phyloP scores from a whole-genome alignment of 2,888 invertebrate genomes.

The Ochlodes sylvanus region DNA sequence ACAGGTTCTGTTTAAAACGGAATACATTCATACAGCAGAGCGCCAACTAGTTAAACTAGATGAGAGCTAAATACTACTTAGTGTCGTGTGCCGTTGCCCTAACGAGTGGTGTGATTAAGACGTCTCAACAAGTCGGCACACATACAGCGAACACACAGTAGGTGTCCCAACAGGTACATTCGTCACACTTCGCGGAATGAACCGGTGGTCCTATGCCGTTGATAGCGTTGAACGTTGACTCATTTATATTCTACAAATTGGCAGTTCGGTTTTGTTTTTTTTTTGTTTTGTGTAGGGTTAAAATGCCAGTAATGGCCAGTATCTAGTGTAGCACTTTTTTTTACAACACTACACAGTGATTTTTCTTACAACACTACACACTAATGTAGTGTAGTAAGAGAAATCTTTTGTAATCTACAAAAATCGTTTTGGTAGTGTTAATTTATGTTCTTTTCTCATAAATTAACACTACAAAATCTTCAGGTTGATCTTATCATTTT shows the following conservation, averaged over 20 bases:
- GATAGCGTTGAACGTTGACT: constrained; percentile 26
- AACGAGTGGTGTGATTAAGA: constrained; percentile 33
- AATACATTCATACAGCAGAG: background rate
- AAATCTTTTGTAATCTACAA: no score
- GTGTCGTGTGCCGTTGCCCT: background rate
- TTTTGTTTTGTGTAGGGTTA: no score
- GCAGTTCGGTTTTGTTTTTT: background rate
- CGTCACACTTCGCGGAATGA: constrained; percentile 45
- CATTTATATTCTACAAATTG: constrained; percentile 13
- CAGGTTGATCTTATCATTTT: no score
- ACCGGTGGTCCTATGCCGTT: constrained; percentile 44
- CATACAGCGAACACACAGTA: constrained; percentile 23
- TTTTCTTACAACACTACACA: no score
- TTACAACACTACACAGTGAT: no score
- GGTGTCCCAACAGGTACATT: constrained; percentile 31
- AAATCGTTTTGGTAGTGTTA: no score
- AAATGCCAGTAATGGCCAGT: no score
- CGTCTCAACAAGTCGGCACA: constrained; percentile 19
- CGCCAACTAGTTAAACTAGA: background rate
- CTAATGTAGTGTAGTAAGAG: no score
- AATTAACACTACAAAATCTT: no score
- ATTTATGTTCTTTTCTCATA: no score
- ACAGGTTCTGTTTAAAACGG: no score
- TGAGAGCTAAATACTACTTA: background rate
- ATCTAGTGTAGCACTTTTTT: no score